These are phyloP conservation scores for Cetonia aurata DNA, from an alignment of 2,888 invertebrate genomes.

Conservation along the genomic window DNA sequence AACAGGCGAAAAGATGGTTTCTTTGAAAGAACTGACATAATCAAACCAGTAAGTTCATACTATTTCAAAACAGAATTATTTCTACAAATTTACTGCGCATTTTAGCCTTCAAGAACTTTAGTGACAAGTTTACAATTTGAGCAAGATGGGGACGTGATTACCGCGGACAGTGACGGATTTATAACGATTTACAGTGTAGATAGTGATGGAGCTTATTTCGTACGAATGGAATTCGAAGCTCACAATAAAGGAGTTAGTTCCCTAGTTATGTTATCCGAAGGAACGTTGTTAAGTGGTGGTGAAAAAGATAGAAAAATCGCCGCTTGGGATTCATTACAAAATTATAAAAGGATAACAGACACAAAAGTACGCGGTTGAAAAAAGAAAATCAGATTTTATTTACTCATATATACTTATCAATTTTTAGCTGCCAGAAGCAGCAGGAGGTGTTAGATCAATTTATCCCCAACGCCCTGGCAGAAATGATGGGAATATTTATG, in stretches of 20 bases:
- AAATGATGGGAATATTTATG: slow-evolving; percentile 91
- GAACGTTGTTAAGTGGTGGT: slow-evolving; percentile 90
- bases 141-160: slow-evolving; percentile 92
- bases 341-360: slow-evolving; percentile 90
- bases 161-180: slow-evolving; percentile 92
- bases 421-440: slow-evolving; percentile 83
- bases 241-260: slow-evolving; percentile 91
- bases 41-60: slow-evolving; percentile 76
- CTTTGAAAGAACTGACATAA: slow-evolving; percentile 89
- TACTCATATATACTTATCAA: slow-evolving; percentile 17
- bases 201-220: slow-evolving; percentile 90
- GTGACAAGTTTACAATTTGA: slow-evolving; percentile 91
- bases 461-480: slow-evolving; percentile 90
- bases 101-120: slow-evolving; percentile 84
- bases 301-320: slow-evolving; percentile 91
- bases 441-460: slow-evolving; percentile 90
- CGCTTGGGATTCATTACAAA: slow-evolving; percentile 92
- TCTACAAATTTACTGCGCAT: slow-evolving; percentile 43
- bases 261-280: slow-evolving; percentile 89
- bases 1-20: slow-evolving; percentile 91
- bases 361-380: slow-evolving; percentile 75
- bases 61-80: neutral
- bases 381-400: slow-evolving; percentile 41
- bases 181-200: slow-evolving; percentile 92
- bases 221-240: slow-evolving; percentile 89